Percentiles rank a stretch among this genome's conserved stretches.
Conservation (phyloP, 2,888 invertebrate species). For the Seira ritae region DNA sequence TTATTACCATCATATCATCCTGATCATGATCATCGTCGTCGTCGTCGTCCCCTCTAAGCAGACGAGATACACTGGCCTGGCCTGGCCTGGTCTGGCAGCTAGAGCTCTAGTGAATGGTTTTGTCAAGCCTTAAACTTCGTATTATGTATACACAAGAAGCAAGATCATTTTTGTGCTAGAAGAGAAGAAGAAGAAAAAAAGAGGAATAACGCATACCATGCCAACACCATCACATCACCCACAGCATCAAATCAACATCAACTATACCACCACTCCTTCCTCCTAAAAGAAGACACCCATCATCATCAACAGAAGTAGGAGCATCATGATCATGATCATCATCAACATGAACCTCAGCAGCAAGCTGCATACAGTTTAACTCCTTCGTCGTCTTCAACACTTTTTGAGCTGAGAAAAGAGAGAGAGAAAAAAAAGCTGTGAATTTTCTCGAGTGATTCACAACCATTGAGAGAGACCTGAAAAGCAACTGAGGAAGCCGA, state of each 20-base stretch:
- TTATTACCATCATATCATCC: not conserved
- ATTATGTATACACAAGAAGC: not conserved
- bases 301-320: not conserved
- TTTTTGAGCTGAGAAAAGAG: not conserved
- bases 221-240: constrained; percentile 9
- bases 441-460: not conserved
- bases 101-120: not conserved
- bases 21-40: too few relatives aligned
- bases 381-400: not conserved
- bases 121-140: not conserved
- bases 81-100: not conserved
- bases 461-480: too few relatives aligned
- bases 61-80: not conserved
- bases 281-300: constrained; percentile 9
- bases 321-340: constrained; percentile 29
- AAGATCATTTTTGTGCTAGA: not conserved
- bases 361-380: constrained; percentile 23
- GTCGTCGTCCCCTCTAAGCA: too few relatives aligned
- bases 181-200: not conserved
- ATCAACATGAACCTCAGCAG: constrained; percentile 10
- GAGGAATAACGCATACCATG: not conserved
- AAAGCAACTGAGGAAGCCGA: too few relatives aligned
- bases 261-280: not conserved
- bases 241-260: constrained; percentile 7
- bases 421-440: not conserved